Conservation (phyloP, 1,140 invertebrate genomes). For the Panulirus ornatus region DNA sequence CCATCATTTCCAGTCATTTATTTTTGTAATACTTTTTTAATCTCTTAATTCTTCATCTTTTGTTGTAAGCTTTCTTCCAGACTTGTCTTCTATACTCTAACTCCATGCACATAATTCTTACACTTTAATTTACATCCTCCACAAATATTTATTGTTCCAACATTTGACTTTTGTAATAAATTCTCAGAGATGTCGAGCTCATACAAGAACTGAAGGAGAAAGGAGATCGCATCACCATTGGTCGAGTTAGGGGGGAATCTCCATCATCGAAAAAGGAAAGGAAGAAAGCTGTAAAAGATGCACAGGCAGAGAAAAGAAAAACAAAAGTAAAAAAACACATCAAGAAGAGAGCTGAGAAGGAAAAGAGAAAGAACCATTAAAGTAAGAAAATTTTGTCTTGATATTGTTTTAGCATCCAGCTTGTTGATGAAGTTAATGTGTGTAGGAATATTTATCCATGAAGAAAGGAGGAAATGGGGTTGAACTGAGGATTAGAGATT, state of each 20-base stretch:
- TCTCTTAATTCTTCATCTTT: no score
- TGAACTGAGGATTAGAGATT: no score
- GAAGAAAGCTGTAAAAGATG: conserved; percentile 91
- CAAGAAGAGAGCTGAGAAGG: conserved; percentile 92
- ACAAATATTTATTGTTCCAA: no score
- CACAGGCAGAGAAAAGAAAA: conserved; percentile 94
- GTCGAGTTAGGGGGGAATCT: conserved; percentile 91
- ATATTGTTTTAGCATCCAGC: no score
- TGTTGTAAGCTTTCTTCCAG: no score
- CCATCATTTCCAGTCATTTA: no score
- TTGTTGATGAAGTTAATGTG: no score
- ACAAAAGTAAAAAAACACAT: conserved; percentile 96
- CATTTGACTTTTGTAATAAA: background rate
- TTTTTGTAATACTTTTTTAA: no score
- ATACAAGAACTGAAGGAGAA: background rate
- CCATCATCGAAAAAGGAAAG: conserved; percentile 90
- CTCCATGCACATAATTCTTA: no score
- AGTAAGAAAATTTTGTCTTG: background rate
- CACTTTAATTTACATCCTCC: no score
- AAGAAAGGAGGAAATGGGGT: no score
- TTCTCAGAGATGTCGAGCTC: background rate
- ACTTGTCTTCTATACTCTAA: no score
- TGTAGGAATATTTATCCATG: background rate
- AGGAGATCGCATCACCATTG: conserved; percentile 81
- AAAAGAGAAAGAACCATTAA: conserved; percentile 64